Evolutionary conservation across 2,113 vertebrate genomes (phyloP).

Genomic region (Amphiprion percula): DNA sequence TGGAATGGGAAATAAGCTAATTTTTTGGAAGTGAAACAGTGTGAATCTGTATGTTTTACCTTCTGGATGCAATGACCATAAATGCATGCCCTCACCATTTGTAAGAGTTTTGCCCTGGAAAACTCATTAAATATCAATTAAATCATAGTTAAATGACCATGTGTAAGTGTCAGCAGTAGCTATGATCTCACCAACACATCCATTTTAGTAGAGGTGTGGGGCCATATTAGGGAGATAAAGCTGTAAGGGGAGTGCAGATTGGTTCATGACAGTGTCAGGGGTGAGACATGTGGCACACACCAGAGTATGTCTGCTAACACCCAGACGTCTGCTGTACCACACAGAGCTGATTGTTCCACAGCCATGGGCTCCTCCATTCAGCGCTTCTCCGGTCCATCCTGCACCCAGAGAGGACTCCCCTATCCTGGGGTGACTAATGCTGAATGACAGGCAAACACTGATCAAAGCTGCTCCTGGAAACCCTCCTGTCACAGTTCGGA

Average conservation of each 20-base stretch:
- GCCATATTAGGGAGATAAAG: slow-evolving; percentile 72
- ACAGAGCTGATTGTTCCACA: slow-evolving; percentile 77
- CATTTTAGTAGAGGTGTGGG: slow-evolving; percentile 62
- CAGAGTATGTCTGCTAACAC: slow-evolving; percentile 73
- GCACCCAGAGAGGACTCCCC: slow-evolving; percentile 59
- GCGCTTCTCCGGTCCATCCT: slow-evolving; percentile 61
- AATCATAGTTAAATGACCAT: slow-evolving; percentile 33
- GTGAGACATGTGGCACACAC: slow-evolving; percentile 81
- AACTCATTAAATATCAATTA: slow-evolving; percentile 68
- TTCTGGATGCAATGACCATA: slow-evolving; percentile 30
- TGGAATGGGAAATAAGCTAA: slow-evolving; percentile 60
- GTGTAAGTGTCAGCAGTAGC: slow-evolving; percentile 52
- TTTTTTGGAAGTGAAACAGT: slow-evolving; percentile 49
- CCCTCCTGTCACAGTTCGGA: slow-evolving; percentile 70
- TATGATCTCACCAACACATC: slow-evolving; percentile 58
- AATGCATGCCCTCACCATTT: slow-evolving; percentile 40
- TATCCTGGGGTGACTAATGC: slow-evolving; percentile 75
- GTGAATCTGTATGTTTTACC: slow-evolving; percentile 51
- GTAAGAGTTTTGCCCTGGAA: slow-evolving; percentile 49
- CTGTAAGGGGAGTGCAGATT: slow-evolving; percentile 69
- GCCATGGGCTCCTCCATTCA: slow-evolving; percentile 66
- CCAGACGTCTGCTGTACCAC: slow-evolving; percentile 71
- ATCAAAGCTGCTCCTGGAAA: slow-evolving; percentile 81
- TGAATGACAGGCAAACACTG: slow-evolving; percentile 81
- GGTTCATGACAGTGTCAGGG: slow-evolving; percentile 77